phyloP scores from a whole-genome alignment of 2,888 invertebrate genomes.

The Mesorhabditis spiculigera region DNA sequence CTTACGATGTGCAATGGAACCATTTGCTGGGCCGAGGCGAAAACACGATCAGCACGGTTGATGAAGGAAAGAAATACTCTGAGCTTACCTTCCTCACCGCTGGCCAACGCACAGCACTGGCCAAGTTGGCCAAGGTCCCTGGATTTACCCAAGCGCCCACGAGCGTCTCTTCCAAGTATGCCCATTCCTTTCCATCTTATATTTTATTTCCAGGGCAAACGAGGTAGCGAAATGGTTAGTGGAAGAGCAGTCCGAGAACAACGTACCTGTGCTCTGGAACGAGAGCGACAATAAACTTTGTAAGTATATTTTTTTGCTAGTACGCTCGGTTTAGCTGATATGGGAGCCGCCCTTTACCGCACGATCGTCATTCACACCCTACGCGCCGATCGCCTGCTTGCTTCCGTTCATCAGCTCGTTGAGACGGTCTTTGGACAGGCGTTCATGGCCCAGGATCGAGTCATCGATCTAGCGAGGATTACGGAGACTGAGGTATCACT shows the following conservation, averaged over 20 bases:
- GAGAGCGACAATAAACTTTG: conserved; percentile 30
- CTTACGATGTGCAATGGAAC: conserved; percentile 80
- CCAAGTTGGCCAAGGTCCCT: conserved; percentile 25
- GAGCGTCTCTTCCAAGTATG: background rate
- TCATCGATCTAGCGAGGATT: conserved; percentile 80
- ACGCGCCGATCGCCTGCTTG: conserved; percentile 87
- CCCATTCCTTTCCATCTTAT: background rate
- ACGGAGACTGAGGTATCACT: conserved; percentile 78
- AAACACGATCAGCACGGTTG: background rate
- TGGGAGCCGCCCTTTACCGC: conserved; percentile 79
- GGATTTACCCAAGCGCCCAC: conserved; percentile 28
- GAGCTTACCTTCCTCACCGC: conserved; percentile 25
- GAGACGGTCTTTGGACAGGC: conserved; percentile 49
- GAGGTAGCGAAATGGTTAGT: conserved; percentile 39
- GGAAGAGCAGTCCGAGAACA: conserved; percentile 50
- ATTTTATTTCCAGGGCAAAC: conserved; percentile 15
- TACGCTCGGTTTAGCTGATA: conserved; percentile 63
- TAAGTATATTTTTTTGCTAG: conserved; percentile 9
- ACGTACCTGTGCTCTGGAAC: conserved; percentile 49
- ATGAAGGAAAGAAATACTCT: conserved; percentile 12
- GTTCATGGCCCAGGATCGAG: conserved; percentile 82
- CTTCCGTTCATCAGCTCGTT: conserved; percentile 78
- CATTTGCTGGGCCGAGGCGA: conserved; percentile 24
- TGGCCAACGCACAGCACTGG: conserved; percentile 21
- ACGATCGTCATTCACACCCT: conserved; percentile 76